Percentiles rank a stretch among this genome's conserved stretches.
These are phyloP conservation scores for Mesoclemmys tuberculata DNA, from an alignment of 2,113 vertebrate species.

Conservation along the genomic window DNA sequence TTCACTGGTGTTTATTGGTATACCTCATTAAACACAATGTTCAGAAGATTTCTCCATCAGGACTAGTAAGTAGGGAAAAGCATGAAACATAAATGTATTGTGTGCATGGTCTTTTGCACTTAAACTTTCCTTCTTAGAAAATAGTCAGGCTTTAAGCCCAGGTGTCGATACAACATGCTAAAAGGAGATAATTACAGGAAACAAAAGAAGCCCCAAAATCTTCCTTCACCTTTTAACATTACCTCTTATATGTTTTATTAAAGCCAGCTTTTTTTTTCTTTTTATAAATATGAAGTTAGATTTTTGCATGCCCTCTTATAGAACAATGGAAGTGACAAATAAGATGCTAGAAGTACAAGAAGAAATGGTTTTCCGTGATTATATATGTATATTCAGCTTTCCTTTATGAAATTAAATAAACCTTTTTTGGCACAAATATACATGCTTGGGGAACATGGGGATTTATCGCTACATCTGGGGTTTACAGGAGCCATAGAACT, in stretches of 20 bases:
- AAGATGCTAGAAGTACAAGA: background rate
- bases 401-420: background rate
- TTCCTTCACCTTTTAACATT: background rate
- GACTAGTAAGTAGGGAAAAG: background rate
- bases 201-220: background rate
- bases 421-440: background rate
- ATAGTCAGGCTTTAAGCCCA: background rate
- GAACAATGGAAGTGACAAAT: background rate
- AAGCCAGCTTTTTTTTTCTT: background rate
- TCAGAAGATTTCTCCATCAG: background rate
- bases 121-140: background rate
- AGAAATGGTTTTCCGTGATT: background rate
- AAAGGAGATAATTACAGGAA: background rate
- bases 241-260: background rate
- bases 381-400: background rate
- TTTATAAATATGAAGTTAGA: background rate
- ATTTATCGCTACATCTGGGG: slow-evolving; percentile 43
- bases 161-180: background rate
- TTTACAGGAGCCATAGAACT: slow-evolving; percentile 74
- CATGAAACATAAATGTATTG: background rate
- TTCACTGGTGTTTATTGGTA: background rate
- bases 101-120: background rate
- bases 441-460: background rate
- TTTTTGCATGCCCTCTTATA: background rate
- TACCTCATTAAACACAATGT: background rate